A percentile compares a stretch with the other conserved stretches of the same genome.
Evolutionary conservation across 1,140 invertebrate genomes (phyloP).

Genomic region (Cepaea nemoralis): DNA sequence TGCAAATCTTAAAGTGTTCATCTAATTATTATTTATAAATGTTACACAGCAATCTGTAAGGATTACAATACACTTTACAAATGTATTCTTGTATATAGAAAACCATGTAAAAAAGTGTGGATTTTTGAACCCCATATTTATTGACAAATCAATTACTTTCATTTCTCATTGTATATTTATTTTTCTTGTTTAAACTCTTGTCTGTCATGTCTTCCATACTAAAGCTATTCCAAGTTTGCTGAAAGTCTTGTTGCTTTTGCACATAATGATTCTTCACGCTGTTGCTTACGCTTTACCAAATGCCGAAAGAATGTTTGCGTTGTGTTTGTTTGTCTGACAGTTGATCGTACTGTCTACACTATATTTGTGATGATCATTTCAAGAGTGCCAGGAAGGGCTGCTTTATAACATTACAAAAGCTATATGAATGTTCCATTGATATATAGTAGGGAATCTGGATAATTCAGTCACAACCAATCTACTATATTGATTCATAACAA

Average conservation of each 20-base stretch:
- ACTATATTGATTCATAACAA: too few species aligned
- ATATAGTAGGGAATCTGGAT: too few species aligned
- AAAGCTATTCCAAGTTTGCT: conserved; percentile 10
- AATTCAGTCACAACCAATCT: too few species aligned
- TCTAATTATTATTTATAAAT: neutral
- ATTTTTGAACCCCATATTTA: neutral
- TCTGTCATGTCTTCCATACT: neutral
- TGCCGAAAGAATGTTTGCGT: neutral
- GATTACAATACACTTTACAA: neutral
- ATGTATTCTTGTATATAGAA: neutral
- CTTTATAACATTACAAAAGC: too few species aligned
- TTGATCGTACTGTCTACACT: too few species aligned
- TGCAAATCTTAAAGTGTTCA: neutral
- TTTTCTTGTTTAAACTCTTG: neutral
- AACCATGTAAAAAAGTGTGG: neutral
- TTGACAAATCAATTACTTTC: neutral
- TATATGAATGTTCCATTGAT: too few species aligned
- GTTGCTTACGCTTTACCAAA: neutral
- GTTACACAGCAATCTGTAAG: neutral
- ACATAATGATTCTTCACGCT: neutral
- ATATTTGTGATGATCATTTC: too few species aligned
- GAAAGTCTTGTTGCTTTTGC: neutral
- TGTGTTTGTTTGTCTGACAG: neutral
- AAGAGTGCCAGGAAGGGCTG: too few species aligned
- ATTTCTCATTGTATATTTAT: neutral